A percentile compares a stretch with the other conserved stretches of the same genome.
These are phyloP conservation scores for Chaenogobius annularis DNA, from an alignment of 2,113 vertebrate species.

Conservation along the genomic window DNA sequence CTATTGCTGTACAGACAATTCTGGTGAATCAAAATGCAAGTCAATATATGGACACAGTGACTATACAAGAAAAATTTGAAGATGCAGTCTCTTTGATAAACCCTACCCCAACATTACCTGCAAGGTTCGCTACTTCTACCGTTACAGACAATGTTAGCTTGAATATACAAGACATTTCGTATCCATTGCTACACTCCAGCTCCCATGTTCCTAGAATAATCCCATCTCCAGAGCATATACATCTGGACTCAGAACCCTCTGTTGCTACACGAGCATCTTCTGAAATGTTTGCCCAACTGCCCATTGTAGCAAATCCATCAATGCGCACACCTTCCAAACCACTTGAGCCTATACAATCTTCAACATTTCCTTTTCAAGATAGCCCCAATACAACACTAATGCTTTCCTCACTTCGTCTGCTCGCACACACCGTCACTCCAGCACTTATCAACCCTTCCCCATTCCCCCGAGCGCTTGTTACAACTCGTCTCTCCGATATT, in stretches of 20 bases:
- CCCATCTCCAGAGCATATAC: background rate
- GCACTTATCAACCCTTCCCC: background rate
- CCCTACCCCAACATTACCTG: background rate
- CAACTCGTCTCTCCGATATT: background rate
- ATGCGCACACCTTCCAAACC: background rate
- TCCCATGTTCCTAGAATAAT: background rate
- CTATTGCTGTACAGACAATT: background rate
- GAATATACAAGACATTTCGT: background rate
- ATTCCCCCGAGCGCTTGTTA: background rate
- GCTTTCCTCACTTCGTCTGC: constrained; percentile 6
- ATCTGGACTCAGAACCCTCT: no score
- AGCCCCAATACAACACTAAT: background rate
- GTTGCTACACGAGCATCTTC: background rate
- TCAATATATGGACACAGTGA: background rate
- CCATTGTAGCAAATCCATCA: background rate
- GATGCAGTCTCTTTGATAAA: background rate
- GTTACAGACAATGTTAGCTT: background rate
- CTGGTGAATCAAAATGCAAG: background rate
- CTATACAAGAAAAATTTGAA: background rate
- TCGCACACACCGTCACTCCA: background rate
- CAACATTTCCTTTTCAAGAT: background rate
- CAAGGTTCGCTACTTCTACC: background rate
- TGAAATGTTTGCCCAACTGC: background rate
- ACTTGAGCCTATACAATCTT: background rate
- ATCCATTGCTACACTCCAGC: background rate